A percentile compares a stretch with the other conserved stretches of the same genome.
Evolutionary conservation across 2,888 invertebrate species (phyloP).

Genomic region (Drosophila incognita): DNA sequence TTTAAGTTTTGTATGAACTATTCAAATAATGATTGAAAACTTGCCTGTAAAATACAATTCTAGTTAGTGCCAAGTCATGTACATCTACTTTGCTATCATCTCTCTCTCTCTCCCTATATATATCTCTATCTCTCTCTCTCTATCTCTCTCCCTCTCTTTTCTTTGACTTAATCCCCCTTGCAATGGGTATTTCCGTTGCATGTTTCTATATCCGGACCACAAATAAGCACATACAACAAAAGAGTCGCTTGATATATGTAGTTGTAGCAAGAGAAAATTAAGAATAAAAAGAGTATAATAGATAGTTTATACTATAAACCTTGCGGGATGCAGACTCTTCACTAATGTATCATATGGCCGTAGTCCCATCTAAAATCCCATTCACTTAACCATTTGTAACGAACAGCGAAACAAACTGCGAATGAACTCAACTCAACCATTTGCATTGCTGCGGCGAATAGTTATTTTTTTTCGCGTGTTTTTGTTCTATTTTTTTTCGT

Average conservation of each 20-base stretch:
- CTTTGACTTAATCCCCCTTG: slow-evolving; percentile 14
- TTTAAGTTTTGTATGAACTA: neutral
- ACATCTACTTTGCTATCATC: neutral
- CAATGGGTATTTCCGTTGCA: slow-evolving; percentile 61
- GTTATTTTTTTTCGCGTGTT: slow-evolving; percentile 14
- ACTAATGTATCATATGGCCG: slow-evolving; percentile 51
- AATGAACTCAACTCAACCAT: slow-evolving; percentile 66
- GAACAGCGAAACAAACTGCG: slow-evolving; percentile 58
- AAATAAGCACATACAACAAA: slow-evolving; percentile 41
- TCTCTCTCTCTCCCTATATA: neutral
- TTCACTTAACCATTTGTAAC: slow-evolving; percentile 67
- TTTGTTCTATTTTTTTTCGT: neutral
- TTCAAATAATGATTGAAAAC: neutral
- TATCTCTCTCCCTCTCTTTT: neutral
- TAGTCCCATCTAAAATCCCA: slow-evolving; percentile 61
- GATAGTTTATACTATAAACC: slow-evolving; percentile 20
- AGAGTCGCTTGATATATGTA: slow-evolving; percentile 36
- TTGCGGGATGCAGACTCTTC: slow-evolving; percentile 23
- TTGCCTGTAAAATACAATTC: slow-evolving; percentile 16
- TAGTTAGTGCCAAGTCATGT: neutral
- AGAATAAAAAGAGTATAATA: neutral
- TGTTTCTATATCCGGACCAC: slow-evolving; percentile 69
- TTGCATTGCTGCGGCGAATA: slow-evolving; percentile 62
- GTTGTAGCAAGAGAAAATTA: slow-evolving; percentile 3
- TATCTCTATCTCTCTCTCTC: neutral